Conservation (phyloP, 1,140 invertebrate genomes). For the Wiebesia pumilae region DNA sequence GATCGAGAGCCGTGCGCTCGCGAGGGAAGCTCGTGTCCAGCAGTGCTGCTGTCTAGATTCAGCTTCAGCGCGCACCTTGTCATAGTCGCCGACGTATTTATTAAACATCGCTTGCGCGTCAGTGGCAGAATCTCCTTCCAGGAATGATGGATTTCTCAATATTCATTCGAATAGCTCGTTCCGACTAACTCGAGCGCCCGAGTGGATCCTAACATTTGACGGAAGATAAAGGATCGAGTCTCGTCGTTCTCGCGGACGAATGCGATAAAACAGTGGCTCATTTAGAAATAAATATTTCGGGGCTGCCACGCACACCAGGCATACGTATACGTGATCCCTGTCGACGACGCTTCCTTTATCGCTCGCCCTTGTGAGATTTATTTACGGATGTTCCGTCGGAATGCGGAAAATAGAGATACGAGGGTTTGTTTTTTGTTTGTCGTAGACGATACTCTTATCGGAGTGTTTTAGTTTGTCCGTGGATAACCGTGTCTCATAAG, state of each 20-base stretch:
- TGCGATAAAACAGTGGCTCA: not conserved
- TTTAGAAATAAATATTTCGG: not conserved
- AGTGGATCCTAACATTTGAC: slow-evolving; percentile 19
- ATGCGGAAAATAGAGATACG: not conserved
- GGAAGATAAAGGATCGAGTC: not conserved
- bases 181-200: not conserved
- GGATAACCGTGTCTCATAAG: not conserved
- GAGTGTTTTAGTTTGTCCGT: not conserved
- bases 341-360: not conserved
- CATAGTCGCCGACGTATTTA: not conserved
- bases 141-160: slow-evolving; percentile 35
- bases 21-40: no score
- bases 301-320: not conserved
- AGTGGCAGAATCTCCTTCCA: slow-evolving; percentile 70
- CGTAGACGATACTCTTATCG: not conserved
- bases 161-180: slow-evolving; percentile 40
- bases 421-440: not conserved
- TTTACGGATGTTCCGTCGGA: not conserved
- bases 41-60: not conserved
- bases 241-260: not conserved
- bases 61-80: not conserved
- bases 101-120: slow-evolving; percentile 57
- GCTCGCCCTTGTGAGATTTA: not conserved
- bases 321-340: no score
- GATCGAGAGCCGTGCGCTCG: no score